phyloP scores from a whole-genome alignment of 2,888 invertebrate genomes.

The Drosophila histrio region DNA sequence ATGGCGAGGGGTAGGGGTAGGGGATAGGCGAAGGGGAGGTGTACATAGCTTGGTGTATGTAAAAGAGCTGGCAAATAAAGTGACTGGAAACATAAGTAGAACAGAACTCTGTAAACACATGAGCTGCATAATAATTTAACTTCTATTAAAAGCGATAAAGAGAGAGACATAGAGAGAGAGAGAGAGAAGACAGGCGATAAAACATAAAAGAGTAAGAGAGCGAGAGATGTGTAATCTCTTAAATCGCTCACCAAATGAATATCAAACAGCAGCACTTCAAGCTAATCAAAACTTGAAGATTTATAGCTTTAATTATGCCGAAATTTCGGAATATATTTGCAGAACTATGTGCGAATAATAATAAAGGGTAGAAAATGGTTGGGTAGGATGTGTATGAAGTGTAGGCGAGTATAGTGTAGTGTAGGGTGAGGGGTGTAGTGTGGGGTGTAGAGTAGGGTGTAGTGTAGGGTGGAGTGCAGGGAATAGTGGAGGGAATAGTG shows the following conservation, averaged over 20 bases:
- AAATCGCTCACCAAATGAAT: slow-evolving; percentile 15
- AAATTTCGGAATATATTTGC: neutral
- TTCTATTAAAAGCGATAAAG: neutral
- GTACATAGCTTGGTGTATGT: neutral
- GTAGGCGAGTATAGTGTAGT: neutral
- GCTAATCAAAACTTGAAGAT: slow-evolving; percentile 13
- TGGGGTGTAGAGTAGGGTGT: neutral
- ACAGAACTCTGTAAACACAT: slow-evolving; percentile 22
- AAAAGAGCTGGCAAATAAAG: slow-evolving; percentile 1
- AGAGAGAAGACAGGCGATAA: neutral
- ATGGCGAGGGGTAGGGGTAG: neutral
- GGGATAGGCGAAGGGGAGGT: no score
- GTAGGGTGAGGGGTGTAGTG: neutral
- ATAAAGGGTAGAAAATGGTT: neutral
- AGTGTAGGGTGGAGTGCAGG: neutral
- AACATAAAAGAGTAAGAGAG: neutral
- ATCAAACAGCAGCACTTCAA: slow-evolving; percentile 6
- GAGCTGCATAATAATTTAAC: slow-evolving; percentile 35
- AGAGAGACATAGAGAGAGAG: neutral
- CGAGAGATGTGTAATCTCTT: slow-evolving; percentile 3
- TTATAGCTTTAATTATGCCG: slow-evolving; percentile 10
- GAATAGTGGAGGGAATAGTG: neutral
- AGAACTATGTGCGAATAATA: neutral
- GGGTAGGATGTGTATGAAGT: neutral
- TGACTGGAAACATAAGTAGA: slow-evolving; percentile 24